A percentile compares a stretch with the other conserved stretches of the same genome.
Evolutionary conservation across 2,113 vertebrate genomes (phyloP).

Genomic region (Fulica atra): DNA sequence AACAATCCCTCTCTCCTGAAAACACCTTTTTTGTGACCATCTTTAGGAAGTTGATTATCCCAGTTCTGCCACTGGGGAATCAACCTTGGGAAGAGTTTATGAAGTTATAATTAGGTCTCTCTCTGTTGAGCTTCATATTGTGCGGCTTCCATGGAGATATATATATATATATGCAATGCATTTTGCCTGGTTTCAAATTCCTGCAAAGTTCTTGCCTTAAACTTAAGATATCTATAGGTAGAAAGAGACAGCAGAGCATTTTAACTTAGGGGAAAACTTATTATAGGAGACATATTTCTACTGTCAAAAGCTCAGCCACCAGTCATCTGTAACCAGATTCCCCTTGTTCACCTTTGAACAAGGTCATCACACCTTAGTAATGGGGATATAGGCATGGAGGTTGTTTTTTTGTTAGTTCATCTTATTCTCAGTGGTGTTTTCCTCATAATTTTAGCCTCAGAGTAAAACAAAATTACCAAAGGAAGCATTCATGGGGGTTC

Average conservation of each 20-base stretch:
- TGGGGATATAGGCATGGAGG: not conserved
- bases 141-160: not conserved
- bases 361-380: not conserved
- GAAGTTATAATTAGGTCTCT: constrained; percentile 30
- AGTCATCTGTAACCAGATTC: not conserved
- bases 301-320: constrained; percentile 20
- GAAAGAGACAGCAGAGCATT: not conserved
- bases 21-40: not conserved
- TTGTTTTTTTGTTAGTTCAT: not conserved
- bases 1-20: not conserved
- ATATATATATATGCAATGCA: not conserved
- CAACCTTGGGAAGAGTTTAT: not conserved
- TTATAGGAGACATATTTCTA: not conserved
- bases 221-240: constrained; percentile 17
- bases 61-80: not conserved
- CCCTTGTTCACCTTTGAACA: not conserved
- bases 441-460: not conserved
- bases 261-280: not conserved
- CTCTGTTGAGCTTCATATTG: not conserved
- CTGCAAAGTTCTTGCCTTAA: constrained; percentile 25
- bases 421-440: not conserved
- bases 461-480: not conserved
- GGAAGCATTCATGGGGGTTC: not conserved
- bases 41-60: not conserved
- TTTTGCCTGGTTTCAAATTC: constrained; percentile 8